These are phyloP conservation scores for Agrypnus murinus DNA, from an alignment of 2,888 invertebrate genomes.

Conservation along the genomic window DNA sequence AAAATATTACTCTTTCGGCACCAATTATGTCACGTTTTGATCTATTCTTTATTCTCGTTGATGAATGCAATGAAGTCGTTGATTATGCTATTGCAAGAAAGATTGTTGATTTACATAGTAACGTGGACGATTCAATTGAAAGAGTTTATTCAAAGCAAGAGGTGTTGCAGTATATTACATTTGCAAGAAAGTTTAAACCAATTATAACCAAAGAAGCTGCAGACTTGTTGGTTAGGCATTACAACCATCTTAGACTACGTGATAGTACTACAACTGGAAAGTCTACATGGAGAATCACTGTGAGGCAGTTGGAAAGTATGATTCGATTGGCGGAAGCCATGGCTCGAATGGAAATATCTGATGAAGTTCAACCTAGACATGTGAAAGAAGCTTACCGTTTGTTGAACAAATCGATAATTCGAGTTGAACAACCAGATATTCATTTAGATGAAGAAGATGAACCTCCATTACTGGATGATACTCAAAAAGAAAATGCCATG, in stretches of 20 bases:
- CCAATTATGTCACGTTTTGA: conserved; percentile 99
- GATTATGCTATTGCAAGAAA: conserved; percentile 98
- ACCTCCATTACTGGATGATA: conserved; percentile 75
- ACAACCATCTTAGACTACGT: conserved; percentile 88
- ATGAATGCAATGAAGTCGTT: conserved; percentile 95
- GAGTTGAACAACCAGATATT: conserved; percentile 98
- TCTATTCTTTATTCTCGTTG: conserved; percentile 97
- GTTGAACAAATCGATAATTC: conserved; percentile 96
- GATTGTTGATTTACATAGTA: conserved; percentile 95
- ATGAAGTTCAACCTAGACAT: conserved; percentile 89
- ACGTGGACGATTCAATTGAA: conserved; percentile 86
- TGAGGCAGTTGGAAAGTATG: conserved; percentile 96
- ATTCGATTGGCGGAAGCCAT: conserved; percentile 96
- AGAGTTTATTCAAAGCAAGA: conserved; percentile 91
- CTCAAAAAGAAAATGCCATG: conserved; percentile 64
- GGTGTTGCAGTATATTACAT: conserved; percentile 95
- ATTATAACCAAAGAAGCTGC: conserved; percentile 87
- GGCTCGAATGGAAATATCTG: conserved; percentile 96
- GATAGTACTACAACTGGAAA: conserved; percentile 79
- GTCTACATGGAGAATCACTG: conserved; percentile 96
- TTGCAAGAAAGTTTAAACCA: conserved; percentile 97
- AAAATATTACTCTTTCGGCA: conserved; percentile 94
- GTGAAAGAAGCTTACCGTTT: conserved; percentile 92
- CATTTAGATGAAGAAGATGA: conserved; percentile 89
- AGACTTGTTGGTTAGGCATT: conserved; percentile 89